Evolutionary conservation across 2,113 vertebrate genomes (phyloP).

Genomic region (Oreochromis tanganicae): DNA sequence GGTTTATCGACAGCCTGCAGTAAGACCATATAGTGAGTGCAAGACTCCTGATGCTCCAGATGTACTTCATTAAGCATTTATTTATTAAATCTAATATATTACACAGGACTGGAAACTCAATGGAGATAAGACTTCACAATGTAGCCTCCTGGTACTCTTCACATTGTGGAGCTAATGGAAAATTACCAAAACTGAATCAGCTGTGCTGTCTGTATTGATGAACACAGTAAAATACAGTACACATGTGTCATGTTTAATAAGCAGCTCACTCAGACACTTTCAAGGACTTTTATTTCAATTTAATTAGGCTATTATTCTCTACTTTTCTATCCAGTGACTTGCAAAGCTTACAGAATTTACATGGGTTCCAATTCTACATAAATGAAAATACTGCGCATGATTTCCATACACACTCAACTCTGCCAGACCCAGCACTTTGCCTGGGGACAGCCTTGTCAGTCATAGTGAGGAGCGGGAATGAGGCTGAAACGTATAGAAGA

Average conservation of each 20-base stretch:
- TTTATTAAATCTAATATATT: slow-evolving; percentile 8
- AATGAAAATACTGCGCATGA: slow-evolving; percentile 9
- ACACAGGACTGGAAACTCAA: slow-evolving; percentile 5
- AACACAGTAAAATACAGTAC: not conserved
- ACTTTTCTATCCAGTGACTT: not conserved
- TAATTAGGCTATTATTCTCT: not conserved
- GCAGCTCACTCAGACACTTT: not conserved
- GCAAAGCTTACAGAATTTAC: not conserved
- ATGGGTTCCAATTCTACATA: not conserved
- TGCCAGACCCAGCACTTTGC: slow-evolving; percentile 9
- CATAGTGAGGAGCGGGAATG: slow-evolving; percentile 23
- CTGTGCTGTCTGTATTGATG: not conserved
- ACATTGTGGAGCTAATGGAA: not conserved
- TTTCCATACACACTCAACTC: slow-evolving; percentile 2
- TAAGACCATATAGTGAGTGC: not conserved
- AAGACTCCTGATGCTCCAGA: slow-evolving; percentile 17
- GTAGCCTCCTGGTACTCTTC: not conserved
- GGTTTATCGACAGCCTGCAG: slow-evolving; percentile 21
- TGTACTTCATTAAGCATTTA: slow-evolving; percentile 22
- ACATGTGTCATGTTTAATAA: not conserved
- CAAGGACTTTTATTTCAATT: not conserved
- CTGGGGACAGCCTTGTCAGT: slow-evolving; percentile 45
- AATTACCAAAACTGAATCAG: not conserved
- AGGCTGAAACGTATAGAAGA: slow-evolving; percentile 21
- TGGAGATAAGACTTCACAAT: not conserved